These are phyloP conservation scores for Polyommatus iphigenia DNA, from an alignment of 2,888 invertebrate genomes.

Conservation along the genomic window DNA sequence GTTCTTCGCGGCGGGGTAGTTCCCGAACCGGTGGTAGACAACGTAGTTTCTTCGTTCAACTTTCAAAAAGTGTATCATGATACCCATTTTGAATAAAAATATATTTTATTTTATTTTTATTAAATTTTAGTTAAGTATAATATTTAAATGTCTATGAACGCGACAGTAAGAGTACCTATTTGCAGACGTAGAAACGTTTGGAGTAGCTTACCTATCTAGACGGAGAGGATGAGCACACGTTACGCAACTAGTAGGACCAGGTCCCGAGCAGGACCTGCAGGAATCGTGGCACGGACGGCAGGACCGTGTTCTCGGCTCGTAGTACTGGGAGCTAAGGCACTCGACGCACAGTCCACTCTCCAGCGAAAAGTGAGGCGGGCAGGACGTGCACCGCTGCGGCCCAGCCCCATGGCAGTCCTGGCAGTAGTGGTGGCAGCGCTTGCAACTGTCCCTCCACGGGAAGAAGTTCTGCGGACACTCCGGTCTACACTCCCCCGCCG, in stretches of 20 bases:
- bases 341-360: conserved; percentile 87
- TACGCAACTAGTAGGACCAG: conserved; percentile 85
- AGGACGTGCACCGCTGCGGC: conserved; percentile 86
- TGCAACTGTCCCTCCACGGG: conserved; percentile 90
- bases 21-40: too few relatives aligned
- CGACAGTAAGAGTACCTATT: neutral
- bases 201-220: conserved; percentile 77
- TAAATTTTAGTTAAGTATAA: too few relatives aligned
- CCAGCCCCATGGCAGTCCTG: conserved; percentile 92
- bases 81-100: too few relatives aligned
- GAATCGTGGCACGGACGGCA: conserved; percentile 86
- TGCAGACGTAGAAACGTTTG: neutral
- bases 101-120: too few relatives aligned
- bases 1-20: too few relatives aligned
- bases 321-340: conserved; percentile 87
- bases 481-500: conserved; percentile 90
- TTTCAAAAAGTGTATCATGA: too few relatives aligned
- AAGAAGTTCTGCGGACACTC: conserved; percentile 93
- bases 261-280: conserved; percentile 85
- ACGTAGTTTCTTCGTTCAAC: too few relatives aligned
- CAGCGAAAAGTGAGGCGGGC: conserved; percentile 85
- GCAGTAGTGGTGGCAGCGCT: conserved; percentile 93
- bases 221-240: conserved; percentile 85
- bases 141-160: too few relatives aligned
- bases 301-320: conserved; percentile 84